Evolutionary conservation across 2,888 invertebrate genomes (phyloP), one percentile per base, ranked within the genome.

Genomic region (Eristalis pertinax): DNA sequence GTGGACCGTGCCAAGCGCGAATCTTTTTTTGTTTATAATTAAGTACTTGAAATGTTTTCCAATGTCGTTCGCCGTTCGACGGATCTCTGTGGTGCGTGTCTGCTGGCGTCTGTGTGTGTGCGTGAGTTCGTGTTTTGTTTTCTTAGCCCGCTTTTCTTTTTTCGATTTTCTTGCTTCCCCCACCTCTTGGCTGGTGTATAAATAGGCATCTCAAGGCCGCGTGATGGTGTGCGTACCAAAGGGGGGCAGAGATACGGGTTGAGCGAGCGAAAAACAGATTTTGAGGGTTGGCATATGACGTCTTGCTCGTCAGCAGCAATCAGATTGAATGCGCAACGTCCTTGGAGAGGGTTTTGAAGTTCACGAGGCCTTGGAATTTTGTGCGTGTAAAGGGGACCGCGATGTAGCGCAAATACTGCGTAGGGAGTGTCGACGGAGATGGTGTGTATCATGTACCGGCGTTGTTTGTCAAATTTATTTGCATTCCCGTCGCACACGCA

Each of bases 21-120:
- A 38, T 26, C 67, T 68, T 67, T 79, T 67, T 73, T 73, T 62
- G 43, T 43, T 74, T 74, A 73, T 63, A 78, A 26, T 78, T 74
- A 62, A 70, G 77, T 65, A 63, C 64, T 77, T 76, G 76, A 81
- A 85, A 82, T 77, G 50, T 60, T 72, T 62, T 65, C 26, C 87
- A 87, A 84, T 80, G 79, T 84, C 69, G 41, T 72, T 67, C 75
- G 56, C 65, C 22, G 63, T 78, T 74, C 26, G 26, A 26, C 26
- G 26, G 26, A 26, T 26, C n/a, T 72, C 68, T 78, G 24, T 50
- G 24, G 24, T 62, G 32, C 32, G 22, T 64, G 38, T 35, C 13
- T 38, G 38, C 8, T 38, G 13, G 32, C 5, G 29, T 3, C n/a
- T 24, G 24, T 67, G 65, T 65, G 64, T 19, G 60, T 19, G 58